Base-by-base conservation (phyloP, 2,797 vertebrate genomes). In the Tiaroga cobitis region DNA sequence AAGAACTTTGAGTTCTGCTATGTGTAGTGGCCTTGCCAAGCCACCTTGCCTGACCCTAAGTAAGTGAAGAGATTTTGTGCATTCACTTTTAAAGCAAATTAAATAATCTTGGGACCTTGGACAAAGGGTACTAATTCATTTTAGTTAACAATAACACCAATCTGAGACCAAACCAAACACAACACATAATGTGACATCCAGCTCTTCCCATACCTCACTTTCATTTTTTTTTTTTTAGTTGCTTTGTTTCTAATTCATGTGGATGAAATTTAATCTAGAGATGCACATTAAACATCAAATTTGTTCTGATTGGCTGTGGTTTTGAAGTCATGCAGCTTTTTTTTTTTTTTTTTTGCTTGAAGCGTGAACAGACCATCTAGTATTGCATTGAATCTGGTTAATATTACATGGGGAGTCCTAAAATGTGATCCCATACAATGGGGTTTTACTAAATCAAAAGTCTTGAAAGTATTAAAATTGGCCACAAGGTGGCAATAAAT, bases 401-500 rank as follows among this genome's bases (percentile, higher is more conserved):
- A 3, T 49, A 29, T 9, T 49, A 74, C 8, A 74, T 10, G 18
- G 16, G 13, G 70, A 29, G 26, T 21, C 49, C 32, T 32, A 51
- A 32, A 49, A 3, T 51, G 26, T 11, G 26, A 74, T 49, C 7
- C 10, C 8, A 19, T 10, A 21, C 26, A 51, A 67, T 67, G 4
- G 9, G 26, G 24, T 26, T 26, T 3, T 29, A 29, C 29, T 2
- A 75, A 29, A 75, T 13, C 5, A 54, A 24, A 16, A 29, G 73
- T 32, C 21, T 68, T 67, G 9, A 46, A 59, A 43, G 6, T 26
- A 41, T 65, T 51, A 74, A 56, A 65, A 75, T 26, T 69, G 15
- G 8, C 37, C 85, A 82, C 72, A 73, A 86, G 85, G 21, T 76
- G 87, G 84, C 81, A 76, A 61, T 75, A 78, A 61, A 37, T 41